Base-by-base conservation (phyloP, 1,140 invertebrate genomes). In the Drosophila micromelanica region DNA sequence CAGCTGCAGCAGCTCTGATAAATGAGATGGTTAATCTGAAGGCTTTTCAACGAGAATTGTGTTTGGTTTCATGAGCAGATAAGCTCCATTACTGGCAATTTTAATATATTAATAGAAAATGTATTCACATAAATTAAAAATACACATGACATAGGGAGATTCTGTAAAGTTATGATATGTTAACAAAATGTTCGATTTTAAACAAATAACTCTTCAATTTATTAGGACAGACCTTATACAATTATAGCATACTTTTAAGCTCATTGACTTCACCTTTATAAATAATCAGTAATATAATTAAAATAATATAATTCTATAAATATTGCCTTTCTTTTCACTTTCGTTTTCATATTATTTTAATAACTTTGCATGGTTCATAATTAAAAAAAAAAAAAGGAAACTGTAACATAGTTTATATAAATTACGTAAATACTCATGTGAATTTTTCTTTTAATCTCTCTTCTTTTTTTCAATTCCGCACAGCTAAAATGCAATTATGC, bases 401-500 rank as follows among this genome's bases (percentile, higher is more conserved):
- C 17, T 20, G 12, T 17, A 37, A 52, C n/a, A 52, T 52, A 54
- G 32, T 72, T 27, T 57, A 45, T 67, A 55, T 56, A 56, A 73
- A 61, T 54, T 56, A 60, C 35, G 43, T 78, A 75, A 80, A 87
- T 81, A 78, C 54, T 85, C 63, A 78, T 77, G 42, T 54, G 51
- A 73, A 60, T 76, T 38, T 73, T 43, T 76, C 20, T 74, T 73
- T 74, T 23, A 75, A 56, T 82, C 15, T 67, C 49, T 60, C 49
- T 55, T 57, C 46, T 70, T 42, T 54, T 42, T 45, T 17, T 62
- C 32, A 52, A 70, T 62, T 42, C 17, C 55, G 68, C 72, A 73
- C 68, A 89, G 75, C 61, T 82, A 73, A 70, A 73, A 86, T 80
- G 56, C 68, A 85, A 84, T 79, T 67, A 73, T 32, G 30, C 61